Evolutionary conservation across 2,797 vertebrate species (phyloP).

Genomic region (Rachycentron canadum): DNA sequence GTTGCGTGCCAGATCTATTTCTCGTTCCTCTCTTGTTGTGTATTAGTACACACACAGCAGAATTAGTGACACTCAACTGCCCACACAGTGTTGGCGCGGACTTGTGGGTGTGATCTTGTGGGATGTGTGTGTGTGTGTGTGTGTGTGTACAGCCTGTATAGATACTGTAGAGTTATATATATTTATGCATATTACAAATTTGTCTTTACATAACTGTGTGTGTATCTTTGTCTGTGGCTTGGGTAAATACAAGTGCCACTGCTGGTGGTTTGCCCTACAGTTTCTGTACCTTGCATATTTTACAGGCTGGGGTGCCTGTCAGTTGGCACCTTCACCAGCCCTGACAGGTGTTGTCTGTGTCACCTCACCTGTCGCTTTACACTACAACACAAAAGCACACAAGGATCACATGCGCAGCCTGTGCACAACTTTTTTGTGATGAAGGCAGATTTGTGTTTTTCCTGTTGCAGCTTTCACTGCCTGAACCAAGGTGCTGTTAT

Average conservation of each 20-base stretch:
- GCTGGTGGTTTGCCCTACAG: constrained; percentile 8
- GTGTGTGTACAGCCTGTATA: neutral
- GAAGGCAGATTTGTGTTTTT: constrained; percentile 3
- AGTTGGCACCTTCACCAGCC: constrained; percentile 21
- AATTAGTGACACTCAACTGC: constrained; percentile 39
- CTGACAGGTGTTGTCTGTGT: constrained; percentile 47
- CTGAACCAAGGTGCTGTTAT: neutral
- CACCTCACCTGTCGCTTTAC: constrained; percentile 9
- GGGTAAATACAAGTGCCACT: neutral
- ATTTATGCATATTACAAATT: neutral
- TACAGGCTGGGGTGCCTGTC: constrained; percentile 10
- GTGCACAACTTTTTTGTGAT: neutral
- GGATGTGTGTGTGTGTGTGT: no score
- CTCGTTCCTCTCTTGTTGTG: constrained; percentile 15
- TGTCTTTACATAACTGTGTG: neutral
- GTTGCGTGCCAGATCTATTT: constrained; percentile 34
- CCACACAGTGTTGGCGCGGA: neutral
- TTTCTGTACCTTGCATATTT: constrained; percentile 44
- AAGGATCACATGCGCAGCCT: neutral
- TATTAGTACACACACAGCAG: constrained; percentile 29
- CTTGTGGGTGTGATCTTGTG: neutral
- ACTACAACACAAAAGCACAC: neutral
- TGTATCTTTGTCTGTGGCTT: constrained; percentile 12
- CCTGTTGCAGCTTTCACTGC: neutral
- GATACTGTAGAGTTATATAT: neutral